Conservation (phyloP, 2,113 vertebrate species). For the Indicator indicator region DNA sequence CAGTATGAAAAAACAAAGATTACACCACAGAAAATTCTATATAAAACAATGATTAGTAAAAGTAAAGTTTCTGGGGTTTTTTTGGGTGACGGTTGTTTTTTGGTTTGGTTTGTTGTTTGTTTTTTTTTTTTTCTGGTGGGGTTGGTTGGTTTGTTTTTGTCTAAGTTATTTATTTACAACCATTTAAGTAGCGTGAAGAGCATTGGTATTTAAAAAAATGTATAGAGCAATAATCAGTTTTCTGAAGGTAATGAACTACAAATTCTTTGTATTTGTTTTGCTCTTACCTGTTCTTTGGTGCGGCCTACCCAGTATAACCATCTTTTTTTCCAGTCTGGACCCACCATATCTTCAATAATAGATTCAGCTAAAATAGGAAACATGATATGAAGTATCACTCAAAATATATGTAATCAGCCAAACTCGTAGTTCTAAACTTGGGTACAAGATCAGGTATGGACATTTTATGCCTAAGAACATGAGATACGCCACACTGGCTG, state of each 20-base stretch:
- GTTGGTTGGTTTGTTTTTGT: too few species aligned
- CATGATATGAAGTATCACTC: background rate
- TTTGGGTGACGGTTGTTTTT: too few species aligned
- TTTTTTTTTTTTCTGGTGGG: too few species aligned
- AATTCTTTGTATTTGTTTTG: background rate
- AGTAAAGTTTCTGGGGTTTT: background rate
- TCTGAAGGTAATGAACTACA: background rate
- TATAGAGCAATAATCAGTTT: background rate
- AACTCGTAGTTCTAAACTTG: background rate
- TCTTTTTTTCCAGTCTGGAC: constrained; percentile 95
- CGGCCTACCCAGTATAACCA: constrained; percentile 91
- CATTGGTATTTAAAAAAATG: background rate
- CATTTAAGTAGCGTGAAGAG: background rate
- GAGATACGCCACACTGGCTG: background rate
- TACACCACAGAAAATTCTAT: background rate
- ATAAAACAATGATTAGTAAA: background rate
- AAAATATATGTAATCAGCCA: background rate
- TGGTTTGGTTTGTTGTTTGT: too few species aligned
- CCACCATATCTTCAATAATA: constrained; percentile 94
- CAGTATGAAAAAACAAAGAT: background rate
- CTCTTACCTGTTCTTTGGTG: constrained; percentile 89
- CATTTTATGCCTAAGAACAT: background rate
- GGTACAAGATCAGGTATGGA: background rate
- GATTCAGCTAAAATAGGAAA: constrained; percentile 83
- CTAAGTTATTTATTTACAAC: too few species aligned